Evolutionary conservation across 2,797 vertebrate genomes (phyloP).

Genomic region (Lagothrix lagotricha): DNA sequence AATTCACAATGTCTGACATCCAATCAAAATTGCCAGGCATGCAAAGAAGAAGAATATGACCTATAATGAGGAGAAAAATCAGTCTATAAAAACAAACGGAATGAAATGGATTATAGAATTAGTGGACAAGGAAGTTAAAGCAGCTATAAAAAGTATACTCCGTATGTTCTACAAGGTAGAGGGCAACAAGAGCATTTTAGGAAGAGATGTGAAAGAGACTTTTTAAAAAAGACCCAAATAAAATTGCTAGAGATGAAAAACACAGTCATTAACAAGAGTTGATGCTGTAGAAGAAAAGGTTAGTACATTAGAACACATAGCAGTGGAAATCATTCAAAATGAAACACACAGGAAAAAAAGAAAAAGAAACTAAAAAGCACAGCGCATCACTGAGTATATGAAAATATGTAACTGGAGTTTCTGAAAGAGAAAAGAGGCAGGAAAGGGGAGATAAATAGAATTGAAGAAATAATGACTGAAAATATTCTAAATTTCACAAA

Average conservation of each 20-base stretch:
- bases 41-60: neutral
- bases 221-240: conserved; percentile 2
- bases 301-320: neutral
- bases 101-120: neutral
- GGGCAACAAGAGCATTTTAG: neutral
- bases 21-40: neutral
- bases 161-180: neutral
- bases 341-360: neutral
- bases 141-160: neutral
- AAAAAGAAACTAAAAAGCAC: neutral
- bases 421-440: neutral
- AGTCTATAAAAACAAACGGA: neutral
- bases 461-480: neutral
- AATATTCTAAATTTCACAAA: neutral
- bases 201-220: neutral
- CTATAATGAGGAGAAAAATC: neutral
- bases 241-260: neutral
- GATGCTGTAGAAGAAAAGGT: neutral
- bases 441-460: neutral
- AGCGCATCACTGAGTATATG: neutral
- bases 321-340: neutral
- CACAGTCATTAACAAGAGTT: neutral
- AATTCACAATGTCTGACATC: neutral
- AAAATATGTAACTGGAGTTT: neutral
- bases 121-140: neutral